Conservation (phyloP, 1,140 invertebrate genomes). For the Bombyx mori region DNA sequence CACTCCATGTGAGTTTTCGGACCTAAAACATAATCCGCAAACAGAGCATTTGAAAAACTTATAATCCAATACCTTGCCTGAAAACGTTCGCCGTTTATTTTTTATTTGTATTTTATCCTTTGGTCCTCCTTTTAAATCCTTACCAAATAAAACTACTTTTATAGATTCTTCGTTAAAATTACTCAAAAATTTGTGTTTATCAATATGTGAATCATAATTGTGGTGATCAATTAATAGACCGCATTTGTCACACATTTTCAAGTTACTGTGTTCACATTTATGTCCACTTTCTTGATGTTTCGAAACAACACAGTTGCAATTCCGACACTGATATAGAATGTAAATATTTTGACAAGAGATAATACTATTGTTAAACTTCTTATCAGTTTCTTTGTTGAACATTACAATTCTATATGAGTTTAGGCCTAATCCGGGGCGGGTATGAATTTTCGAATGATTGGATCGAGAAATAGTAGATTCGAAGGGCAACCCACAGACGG, state of each 20-base stretch:
- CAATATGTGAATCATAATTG: slow-evolving; percentile 2
- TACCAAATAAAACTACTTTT: slow-evolving; percentile 4
- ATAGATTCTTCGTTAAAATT: not conserved
- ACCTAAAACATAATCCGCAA: not conserved
- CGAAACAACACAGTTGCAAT: not conserved
- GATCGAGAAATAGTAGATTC: slow-evolving; percentile 10
- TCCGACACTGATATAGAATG: slow-evolving; percentile 1
- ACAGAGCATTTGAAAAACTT: slow-evolving; percentile 1
- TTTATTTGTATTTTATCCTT: not conserved
- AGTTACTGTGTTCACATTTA: not conserved
- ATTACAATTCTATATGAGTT: slow-evolving; percentile 1
- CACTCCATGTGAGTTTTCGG: not conserved
- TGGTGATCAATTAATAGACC: not conserved
- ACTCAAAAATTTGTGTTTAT: not conserved
- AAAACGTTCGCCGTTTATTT: not conserved
- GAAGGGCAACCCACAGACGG: slow-evolving; percentile 34
- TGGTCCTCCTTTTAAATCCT: too few relatives aligned
- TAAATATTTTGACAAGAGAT: not conserved
- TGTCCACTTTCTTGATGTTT: not conserved
- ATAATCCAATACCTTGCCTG: slow-evolving; percentile 1
- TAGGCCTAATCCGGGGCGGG: not conserved
- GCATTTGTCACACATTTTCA: slow-evolving; percentile 1
- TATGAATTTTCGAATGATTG: not conserved
- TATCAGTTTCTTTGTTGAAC: not conserved
- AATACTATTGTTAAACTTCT: not conserved